A percentile compares a stretch with the other conserved stretches of the same genome.
These are phyloP conservation scores for Zaprionus vittiger DNA, from an alignment of 1,140 invertebrate genomes.

Conservation along the genomic window DNA sequence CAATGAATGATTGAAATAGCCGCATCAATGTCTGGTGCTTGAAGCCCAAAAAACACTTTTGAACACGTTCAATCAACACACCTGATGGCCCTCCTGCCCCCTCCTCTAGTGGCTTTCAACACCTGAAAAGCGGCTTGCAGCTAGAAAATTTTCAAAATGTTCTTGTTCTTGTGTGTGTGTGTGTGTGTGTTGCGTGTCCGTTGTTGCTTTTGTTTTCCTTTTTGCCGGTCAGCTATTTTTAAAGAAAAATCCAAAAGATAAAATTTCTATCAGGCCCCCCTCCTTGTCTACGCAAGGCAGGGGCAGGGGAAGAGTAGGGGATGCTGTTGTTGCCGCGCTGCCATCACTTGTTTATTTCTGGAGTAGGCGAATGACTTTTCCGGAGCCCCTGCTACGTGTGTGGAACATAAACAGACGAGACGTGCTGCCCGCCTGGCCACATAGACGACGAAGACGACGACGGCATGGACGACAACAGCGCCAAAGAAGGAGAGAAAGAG, in stretches of 20 bases:
- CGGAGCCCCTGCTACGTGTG: conserved; percentile 69
- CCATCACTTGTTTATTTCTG: conserved; percentile 73
- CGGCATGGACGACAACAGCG: not conserved
- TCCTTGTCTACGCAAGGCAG: conserved; percentile 21
- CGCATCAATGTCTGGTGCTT: not conserved
- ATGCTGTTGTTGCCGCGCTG: conserved; percentile 43
- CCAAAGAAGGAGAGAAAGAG: not conserved
- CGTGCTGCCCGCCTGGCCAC: conserved; percentile 29
- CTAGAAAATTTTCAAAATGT: conserved; percentile 3
- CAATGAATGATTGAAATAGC: conserved; percentile 3
- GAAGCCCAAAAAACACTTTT: not conserved
- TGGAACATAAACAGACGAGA: conserved; percentile 68
- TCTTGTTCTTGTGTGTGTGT: conserved; percentile 13
- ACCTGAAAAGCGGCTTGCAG: conserved; percentile 24
- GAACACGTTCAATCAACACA: conserved; percentile 58
- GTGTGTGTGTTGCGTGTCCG: not conserved
- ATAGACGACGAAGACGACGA: conserved; percentile 11
- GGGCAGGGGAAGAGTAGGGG: not conserved
- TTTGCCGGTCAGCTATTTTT: conserved; percentile 62
- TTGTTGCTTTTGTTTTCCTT: conserved; percentile 29
- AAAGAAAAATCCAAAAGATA: conserved; percentile 65
- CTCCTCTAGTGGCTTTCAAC: conserved; percentile 5
- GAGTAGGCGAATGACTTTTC: conserved; percentile 80
- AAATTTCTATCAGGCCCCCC: conserved; percentile 50
- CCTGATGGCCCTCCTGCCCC: not conserved